Conservation (phyloP, 2,797 vertebrate genomes). For the Remorina albescens region DNA sequence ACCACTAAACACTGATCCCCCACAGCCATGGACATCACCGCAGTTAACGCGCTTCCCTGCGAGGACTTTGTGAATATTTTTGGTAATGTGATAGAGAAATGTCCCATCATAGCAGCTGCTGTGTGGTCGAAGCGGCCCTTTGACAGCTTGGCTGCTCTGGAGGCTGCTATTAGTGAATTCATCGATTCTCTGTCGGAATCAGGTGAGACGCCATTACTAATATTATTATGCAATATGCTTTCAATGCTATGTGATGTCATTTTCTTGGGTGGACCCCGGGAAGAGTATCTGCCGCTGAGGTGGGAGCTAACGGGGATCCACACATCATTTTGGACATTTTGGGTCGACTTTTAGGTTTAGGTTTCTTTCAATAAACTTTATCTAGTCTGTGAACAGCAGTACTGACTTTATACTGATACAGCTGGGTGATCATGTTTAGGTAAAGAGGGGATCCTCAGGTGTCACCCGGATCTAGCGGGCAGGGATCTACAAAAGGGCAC, state of each 20-base stretch:
- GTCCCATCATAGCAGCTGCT: slow-evolving; percentile 85
- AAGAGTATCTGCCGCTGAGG: too few relatives aligned
- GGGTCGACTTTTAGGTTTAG: too few relatives aligned
- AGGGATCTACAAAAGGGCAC: slow-evolving; percentile 81
- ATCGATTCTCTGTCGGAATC: slow-evolving; percentile 84
- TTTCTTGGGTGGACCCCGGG: too few relatives aligned
- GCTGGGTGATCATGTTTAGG: slow-evolving; percentile 76
- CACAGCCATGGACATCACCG: slow-evolving; percentile 82
- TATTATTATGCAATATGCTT: too few relatives aligned
- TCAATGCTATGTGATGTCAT: too few relatives aligned
- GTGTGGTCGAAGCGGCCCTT: slow-evolving; percentile 88
- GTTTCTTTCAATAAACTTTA: background rate
- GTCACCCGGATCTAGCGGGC: slow-evolving; percentile 89
- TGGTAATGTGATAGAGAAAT: slow-evolving; percentile 88
- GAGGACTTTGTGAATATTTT: slow-evolving; percentile 87
- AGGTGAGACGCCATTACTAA: slow-evolving; percentile 82
- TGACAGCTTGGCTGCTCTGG: slow-evolving; percentile 68
- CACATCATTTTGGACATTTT: background rate
- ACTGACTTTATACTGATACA: too few relatives aligned
- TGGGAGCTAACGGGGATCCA: too few relatives aligned
- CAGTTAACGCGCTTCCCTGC: slow-evolving; percentile 84
- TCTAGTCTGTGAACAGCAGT: background rate
- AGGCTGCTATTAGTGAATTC: slow-evolving; percentile 82
- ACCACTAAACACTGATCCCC: background rate
- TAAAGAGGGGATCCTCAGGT: slow-evolving; percentile 88